A percentile compares a stretch with the other conserved stretches of the same genome.
Conservation (phyloP, 2,888 invertebrate genomes). For the Plusia festucae region DNA sequence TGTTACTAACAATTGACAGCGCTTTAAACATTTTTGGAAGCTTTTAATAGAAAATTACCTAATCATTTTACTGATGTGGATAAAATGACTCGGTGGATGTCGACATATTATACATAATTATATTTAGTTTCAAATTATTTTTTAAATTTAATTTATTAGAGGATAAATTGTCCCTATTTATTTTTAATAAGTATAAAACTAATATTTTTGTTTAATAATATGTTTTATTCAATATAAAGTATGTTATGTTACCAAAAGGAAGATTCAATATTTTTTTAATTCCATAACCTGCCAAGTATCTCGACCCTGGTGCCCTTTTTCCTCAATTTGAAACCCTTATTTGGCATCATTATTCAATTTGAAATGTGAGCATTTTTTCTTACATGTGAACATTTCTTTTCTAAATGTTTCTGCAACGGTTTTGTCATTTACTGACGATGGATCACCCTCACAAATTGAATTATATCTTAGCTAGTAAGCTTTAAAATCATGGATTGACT, state of each 20-base stretch:
- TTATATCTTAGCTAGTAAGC: too few species aligned
- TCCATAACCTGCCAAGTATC: constrained; percentile 40
- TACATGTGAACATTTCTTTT: constrained; percentile 45
- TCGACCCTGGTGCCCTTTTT: constrained; percentile 48
- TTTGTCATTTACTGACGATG: neutral
- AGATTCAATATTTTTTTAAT: constrained; percentile 42
- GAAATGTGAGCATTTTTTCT: constrained; percentile 42
- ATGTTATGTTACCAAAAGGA: constrained; percentile 19
- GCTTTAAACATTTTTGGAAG: neutral
- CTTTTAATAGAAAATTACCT: neutral
- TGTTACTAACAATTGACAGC: neutral
- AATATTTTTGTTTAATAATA: too few species aligned
- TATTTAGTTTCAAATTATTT: too few species aligned
- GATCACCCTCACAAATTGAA: neutral
- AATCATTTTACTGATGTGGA: neutral
- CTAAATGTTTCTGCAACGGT: constrained; percentile 8
- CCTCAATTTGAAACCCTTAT: constrained; percentile 50
- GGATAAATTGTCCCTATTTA: too few species aligned
- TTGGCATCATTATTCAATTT: constrained; percentile 49
- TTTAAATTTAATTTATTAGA: too few species aligned
- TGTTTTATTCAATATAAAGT: neutral
- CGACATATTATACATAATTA: too few species aligned
- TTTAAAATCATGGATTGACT: too few species aligned
- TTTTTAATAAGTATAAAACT: too few species aligned
- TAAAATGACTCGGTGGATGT: neutral